Evolutionary conservation across 2,113 vertebrate species (phyloP).

Genomic region (Sebastes fasciatus): DNA sequence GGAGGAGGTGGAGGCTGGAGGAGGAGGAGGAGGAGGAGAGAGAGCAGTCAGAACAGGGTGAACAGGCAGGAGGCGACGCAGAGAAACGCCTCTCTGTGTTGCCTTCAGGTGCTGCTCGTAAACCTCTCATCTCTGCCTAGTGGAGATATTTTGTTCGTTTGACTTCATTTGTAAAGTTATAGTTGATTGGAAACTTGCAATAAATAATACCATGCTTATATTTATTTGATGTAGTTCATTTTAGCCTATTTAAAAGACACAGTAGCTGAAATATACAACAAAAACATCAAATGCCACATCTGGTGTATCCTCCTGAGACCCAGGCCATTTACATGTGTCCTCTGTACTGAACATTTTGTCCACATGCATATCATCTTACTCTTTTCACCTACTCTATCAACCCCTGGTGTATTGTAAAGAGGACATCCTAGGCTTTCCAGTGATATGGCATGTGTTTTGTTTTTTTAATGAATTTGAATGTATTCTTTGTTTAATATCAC

Average conservation of each 20-base stretch:
- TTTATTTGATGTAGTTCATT: neutral
- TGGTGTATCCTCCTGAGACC: neutral
- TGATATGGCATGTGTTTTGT: too few relatives aligned
- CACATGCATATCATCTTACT: too few relatives aligned
- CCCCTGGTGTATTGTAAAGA: too few relatives aligned
- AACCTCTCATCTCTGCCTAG: neutral
- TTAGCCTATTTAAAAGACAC: neutral
- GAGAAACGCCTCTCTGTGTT: slow-evolving; percentile 76
- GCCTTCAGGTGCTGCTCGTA: slow-evolving; percentile 65
- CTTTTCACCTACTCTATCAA: too few relatives aligned
- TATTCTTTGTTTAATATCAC: too few relatives aligned
- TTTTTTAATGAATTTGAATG: too few relatives aligned
- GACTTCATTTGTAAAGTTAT: neutral
- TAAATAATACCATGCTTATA: neutral
- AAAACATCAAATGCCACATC: neutral
- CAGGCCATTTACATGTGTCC: too few relatives aligned
- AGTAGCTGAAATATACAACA: neutral
- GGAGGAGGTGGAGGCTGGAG: slow-evolving; percentile 34
- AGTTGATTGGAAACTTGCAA: too few relatives aligned
- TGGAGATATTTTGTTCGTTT: neutral
- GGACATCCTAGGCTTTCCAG: too few relatives aligned
- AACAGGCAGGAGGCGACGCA: slow-evolving; percentile 48
- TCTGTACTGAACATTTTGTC: too few relatives aligned
- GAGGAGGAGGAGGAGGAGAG: neutral
- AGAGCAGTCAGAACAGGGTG: slow-evolving; percentile 29